Evolutionary conservation across 1,140 invertebrate genomes (phyloP), one percentile per base, ranked within the genome.

Genomic region (Drosophila guanche): DNA sequence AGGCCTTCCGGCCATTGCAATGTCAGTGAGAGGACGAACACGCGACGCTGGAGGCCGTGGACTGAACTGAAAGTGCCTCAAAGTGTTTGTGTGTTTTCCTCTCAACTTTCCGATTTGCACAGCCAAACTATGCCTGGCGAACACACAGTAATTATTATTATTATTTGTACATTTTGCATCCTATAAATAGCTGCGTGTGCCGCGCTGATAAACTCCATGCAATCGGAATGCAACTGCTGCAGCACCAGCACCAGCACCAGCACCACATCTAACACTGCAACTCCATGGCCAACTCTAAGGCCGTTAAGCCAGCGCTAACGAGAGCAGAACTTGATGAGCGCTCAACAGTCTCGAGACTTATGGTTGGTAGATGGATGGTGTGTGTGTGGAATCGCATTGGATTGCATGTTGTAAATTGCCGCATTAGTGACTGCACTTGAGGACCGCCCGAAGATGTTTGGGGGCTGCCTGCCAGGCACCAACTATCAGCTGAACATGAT

Each of bases 91-190:
- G 16, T 20, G 16, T 20, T 20, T 20, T 20, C 33, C 33, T 12
- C 10, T 4, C 10, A 37, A 37, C 33, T 37, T 37, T 37, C 33
- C 33, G 33, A 37, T 37, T 37, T 37, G 33, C 8, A 62, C 61
- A 20, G 14, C 14, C 27, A 8, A 22, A 12, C 25, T 51, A 33
- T 52, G 22, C 51, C 74, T 40, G 23, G 51, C 66, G 42, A 66
- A 79, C 75, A 79, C 16, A 86, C 60, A 69, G 83, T 71, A 67
- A 77, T 76, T 88, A 85, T 81, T 81, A 80, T 79, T 81, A 86
- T 75, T 81, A 73, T 70, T 12, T 79, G 62, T 61, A 60, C 68
- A 37, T 12, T 37, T 37, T 10, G 33, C 25, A 37, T 67, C 40
- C 71, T 76, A 76, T 69, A 76, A 76, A 76, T 76, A 76, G 65